These are phyloP conservation scores for Desoria tigrina DNA, from an alignment of 2,888 invertebrate species.

Conservation along the genomic window DNA sequence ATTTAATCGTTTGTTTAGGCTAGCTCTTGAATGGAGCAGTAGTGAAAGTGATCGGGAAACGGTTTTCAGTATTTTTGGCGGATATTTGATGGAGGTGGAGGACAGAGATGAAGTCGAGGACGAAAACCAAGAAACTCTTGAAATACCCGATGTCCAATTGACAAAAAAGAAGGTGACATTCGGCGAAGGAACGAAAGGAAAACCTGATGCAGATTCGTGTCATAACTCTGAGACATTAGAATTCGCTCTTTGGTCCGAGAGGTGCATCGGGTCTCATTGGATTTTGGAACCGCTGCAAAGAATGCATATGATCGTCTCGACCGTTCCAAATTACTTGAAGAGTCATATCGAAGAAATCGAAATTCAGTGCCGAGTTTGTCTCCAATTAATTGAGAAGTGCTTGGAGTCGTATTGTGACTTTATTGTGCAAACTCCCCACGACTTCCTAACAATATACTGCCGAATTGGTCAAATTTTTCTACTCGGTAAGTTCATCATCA, in stretches of 20 bases:
- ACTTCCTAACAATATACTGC: conserved; percentile 34
- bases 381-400: conserved; percentile 30
- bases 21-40: conserved; percentile 27
- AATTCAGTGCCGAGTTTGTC: conserved; percentile 26
- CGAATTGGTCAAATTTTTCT: conserved; percentile 34
- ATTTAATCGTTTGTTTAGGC: conserved; percentile 20
- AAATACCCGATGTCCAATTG: not conserved
- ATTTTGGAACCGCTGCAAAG: conserved; percentile 39
- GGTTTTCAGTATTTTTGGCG: conserved; percentile 17
- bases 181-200: conserved; percentile 23
- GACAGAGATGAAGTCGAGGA: not conserved
- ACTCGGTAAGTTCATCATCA: conserved; percentile 23
- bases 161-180: conserved; percentile 27
- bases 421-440: conserved; percentile 29
- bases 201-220: conserved; percentile 9
- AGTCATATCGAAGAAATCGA: conserved; percentile 28
- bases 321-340: conserved; percentile 18
- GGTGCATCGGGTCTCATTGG: conserved; percentile 29
- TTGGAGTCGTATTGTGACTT: conserved; percentile 25
- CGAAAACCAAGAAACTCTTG: not conserved
- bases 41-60: conserved; percentile 17
- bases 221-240: not conserved
- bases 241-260: conserved; percentile 27
- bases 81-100: not conserved
- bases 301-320: conserved; percentile 26